Percentiles rank a stretch among this genome's conserved stretches.
Conservation (phyloP, 1,140 invertebrate genomes). For the Wasmannia auropunctata region DNA sequence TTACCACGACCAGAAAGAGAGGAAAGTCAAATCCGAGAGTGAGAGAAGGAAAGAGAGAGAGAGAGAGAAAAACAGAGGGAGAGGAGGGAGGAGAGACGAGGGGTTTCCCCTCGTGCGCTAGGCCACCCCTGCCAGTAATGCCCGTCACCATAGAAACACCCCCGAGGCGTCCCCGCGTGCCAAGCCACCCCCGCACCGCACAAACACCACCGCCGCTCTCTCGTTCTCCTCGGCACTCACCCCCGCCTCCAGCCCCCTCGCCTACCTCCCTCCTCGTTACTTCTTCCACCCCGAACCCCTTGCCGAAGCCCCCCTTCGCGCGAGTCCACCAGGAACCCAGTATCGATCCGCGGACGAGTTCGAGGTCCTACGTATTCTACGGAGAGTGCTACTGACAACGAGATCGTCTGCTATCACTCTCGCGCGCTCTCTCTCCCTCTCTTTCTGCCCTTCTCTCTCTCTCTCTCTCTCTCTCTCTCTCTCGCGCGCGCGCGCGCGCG, state of each 20-base stretch:
- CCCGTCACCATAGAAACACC: conserved; percentile 83
- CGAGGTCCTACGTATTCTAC: conserved; percentile 79
- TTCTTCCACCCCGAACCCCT: conserved; percentile 68
- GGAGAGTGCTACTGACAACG: conserved; percentile 79
- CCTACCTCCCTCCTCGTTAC: conserved; percentile 25
- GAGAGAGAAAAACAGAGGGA: conserved; percentile 14
- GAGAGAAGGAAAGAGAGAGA: background rate
- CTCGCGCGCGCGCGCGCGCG: too few relatives aligned
- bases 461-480: background rate
- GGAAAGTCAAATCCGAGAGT: background rate
- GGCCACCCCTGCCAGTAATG: conserved; percentile 78
- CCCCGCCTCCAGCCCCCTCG: conserved; percentile 54
- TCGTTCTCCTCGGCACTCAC: conserved; percentile 34
- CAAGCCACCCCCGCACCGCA: conserved; percentile 78
- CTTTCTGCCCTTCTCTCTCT: background rate
- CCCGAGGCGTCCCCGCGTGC: conserved; percentile 81
- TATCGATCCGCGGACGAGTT: conserved; percentile 83
- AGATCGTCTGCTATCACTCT: conserved; percentile 62
- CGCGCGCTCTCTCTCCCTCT: conserved; percentile 25
- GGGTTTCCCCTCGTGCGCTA: conserved; percentile 66
- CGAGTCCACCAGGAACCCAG: conserved; percentile 74
- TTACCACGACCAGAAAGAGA: conserved; percentile 43
- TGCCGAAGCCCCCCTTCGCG: conserved; percentile 66
- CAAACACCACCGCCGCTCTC: conserved; percentile 53
- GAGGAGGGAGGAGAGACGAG: conserved; percentile 24